Base-by-base conservation (phyloP, 2,888 invertebrate genomes). In the Pandemis heparana region DNA sequence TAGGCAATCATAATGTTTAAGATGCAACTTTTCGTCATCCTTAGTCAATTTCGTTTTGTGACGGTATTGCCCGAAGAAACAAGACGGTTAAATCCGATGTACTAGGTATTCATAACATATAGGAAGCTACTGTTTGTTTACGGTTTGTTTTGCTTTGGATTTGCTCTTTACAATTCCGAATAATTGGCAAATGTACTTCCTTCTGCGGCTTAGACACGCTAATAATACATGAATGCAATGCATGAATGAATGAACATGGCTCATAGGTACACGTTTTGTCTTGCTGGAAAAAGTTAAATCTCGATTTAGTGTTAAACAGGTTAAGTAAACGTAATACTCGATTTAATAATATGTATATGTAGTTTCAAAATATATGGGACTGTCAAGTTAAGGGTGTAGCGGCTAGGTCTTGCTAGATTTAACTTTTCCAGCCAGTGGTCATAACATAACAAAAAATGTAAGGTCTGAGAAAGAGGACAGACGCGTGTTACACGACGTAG, bases 51-150 rank as follows among this genome's bases (percentile, higher is more conserved):
- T 41, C 7, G 62, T 18, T 41, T 41, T 41, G 23, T 48, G 48
- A 16, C 65, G 61, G 61, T 70, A 65, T 74, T 74, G 53, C 71
- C 72, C 72, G 56, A 53, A 32, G 72, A 62, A 53, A 68, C 72
- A 67, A 53, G 18, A 68, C 62, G 56, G 72, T 63, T 63, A 68
- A 56, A 68, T 56, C 67, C 68, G 39, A 63, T 38, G 62, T 63
- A 72, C 67, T 62, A 72, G 68, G 72, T 56, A 23, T 56, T 43
- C 72, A 72, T 72, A 72, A 62, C 53, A 12, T 41, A 18, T 23
- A 18, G 46, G 67, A 46, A 63, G 38, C 18, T 23, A 41, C 39
- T 23, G 14, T 72, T 72, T 72, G 46, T 63, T 72, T 62, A 41
- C 39, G 16, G 12, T 72, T 72, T 72, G 46, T 59, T 72, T 62